Conservation (phyloP, 2,888 invertebrate genomes). For the Dermolepida albohirtum region DNA sequence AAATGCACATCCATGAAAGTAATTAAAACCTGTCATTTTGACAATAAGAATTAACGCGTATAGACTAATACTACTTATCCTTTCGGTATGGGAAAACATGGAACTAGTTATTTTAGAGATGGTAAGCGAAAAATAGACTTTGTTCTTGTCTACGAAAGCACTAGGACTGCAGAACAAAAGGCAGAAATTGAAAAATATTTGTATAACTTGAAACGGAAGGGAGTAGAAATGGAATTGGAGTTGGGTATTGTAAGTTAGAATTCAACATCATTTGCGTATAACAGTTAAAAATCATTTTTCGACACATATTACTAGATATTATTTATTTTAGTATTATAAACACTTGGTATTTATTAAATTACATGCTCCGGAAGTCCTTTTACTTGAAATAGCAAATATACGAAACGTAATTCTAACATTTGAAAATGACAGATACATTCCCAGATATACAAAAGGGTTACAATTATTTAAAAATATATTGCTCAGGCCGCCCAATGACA, state of each 20-base stretch:
- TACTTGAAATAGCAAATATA: slow-evolving; percentile 51
- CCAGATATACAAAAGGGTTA: slow-evolving; percentile 8
- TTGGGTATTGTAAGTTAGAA: slow-evolving; percentile 50
- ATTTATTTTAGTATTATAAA: slow-evolving; percentile 50
- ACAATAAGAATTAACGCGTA: neutral
- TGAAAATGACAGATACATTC: slow-evolving; percentile 44
- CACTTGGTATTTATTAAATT: slow-evolving; percentile 58
- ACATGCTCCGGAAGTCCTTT: slow-evolving; percentile 56
- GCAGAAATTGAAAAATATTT: slow-evolving; percentile 51
- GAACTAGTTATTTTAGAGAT: slow-evolving; percentile 46
- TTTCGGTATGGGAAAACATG: neutral
- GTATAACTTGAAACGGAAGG: slow-evolving; percentile 53
- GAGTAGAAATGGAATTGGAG: slow-evolving; percentile 54
- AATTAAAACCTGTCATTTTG: neutral
- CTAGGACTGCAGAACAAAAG: slow-evolving; percentile 44
- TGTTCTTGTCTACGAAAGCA: slow-evolving; percentile 53
- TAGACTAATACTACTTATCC: neutral
- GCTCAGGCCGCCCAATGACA: slow-evolving; percentile 46
- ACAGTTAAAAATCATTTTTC: too few species aligned
- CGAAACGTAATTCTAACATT: slow-evolving; percentile 53
- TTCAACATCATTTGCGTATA: too few species aligned
- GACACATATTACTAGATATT: neutral
- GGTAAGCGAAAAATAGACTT: slow-evolving; percentile 54
- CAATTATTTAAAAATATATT: slow-evolving; percentile 49
- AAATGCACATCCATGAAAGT: too few species aligned